These are phyloP conservation scores for Sylvietta virens DNA, from an alignment of 2,113 vertebrate species.

Conservation along the genomic window DNA sequence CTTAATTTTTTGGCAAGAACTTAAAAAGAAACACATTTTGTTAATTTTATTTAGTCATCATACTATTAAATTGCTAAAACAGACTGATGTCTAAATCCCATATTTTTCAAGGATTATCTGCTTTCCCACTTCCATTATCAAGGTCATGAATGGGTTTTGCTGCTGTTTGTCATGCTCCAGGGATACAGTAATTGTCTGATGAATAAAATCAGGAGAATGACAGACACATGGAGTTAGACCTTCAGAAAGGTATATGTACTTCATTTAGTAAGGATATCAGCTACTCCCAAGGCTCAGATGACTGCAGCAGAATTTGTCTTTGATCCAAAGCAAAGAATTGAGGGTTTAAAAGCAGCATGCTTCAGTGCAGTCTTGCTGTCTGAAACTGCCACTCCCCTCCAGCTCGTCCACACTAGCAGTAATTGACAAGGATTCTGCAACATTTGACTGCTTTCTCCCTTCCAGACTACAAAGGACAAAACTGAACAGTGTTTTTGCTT, in stretches of 20 bases:
- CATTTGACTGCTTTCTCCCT: neutral
- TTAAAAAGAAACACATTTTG: neutral
- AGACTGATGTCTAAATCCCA: neutral
- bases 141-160: neutral
- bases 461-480: neutral
- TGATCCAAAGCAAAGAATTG: neutral
- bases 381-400: neutral
- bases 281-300: neutral
- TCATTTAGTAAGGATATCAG: neutral
- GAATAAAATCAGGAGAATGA: neutral
- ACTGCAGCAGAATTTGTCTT: neutral
- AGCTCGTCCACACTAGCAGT: neutral
- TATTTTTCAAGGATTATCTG: neutral
- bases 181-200: neutral
- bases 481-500: neutral
- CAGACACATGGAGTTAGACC: neutral
- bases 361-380: neutral
- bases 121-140: neutral
- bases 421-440: neutral
- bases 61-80: conserved; percentile 36
- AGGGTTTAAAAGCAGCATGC: neutral
- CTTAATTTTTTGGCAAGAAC: conserved; percentile 10
- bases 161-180: neutral
- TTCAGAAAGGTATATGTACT: neutral
- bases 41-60: neutral